Percentiles rank a stretch among this genome's conserved stretches.
Conservation (phyloP, 2,113 vertebrate genomes). For the Lasiurus cinereus region DNA sequence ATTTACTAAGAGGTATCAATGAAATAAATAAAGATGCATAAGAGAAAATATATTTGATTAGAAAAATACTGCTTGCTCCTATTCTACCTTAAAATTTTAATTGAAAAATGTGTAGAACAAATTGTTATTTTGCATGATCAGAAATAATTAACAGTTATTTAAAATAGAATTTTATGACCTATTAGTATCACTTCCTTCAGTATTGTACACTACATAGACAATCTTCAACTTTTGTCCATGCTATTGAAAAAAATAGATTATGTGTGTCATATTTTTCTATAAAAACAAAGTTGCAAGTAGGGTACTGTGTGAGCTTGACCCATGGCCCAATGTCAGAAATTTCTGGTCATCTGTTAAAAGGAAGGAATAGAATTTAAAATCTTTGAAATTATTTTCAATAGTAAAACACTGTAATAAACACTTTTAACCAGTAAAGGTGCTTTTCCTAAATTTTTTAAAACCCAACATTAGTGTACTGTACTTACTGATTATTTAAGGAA, state of each 20-base stretch:
- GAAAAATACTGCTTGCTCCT: not conserved
- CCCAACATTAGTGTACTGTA: not conserved
- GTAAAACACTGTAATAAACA: not conserved
- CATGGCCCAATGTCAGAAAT: not conserved
- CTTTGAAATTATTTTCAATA: conserved; percentile 45
- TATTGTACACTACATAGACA: not conserved
- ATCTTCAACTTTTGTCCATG: not conserved
- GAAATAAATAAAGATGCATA: not conserved
- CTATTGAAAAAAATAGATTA: not conserved
- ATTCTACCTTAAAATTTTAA: conserved; percentile 40
- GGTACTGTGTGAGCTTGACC: not conserved
- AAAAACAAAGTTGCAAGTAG: not conserved
- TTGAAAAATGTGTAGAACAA: not conserved
- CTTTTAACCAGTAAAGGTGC: not conserved
- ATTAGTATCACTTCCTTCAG: not conserved
- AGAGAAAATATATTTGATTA: not conserved
- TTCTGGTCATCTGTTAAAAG: conserved; percentile 13
- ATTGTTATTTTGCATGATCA: conserved; percentile 11
- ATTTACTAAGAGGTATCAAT: not conserved
- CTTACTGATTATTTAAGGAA: not conserved
- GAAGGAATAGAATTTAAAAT: conserved; percentile 6
- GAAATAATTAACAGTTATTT: not conserved
- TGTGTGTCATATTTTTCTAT: not conserved
- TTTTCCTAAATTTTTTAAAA: conserved; percentile 30
- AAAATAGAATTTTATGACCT: not conserved